Evolutionary conservation across 2,888 invertebrate species (phyloP), one percentile per base, ranked within the genome.

Genomic region (Trissoscelio sp.): DNA sequence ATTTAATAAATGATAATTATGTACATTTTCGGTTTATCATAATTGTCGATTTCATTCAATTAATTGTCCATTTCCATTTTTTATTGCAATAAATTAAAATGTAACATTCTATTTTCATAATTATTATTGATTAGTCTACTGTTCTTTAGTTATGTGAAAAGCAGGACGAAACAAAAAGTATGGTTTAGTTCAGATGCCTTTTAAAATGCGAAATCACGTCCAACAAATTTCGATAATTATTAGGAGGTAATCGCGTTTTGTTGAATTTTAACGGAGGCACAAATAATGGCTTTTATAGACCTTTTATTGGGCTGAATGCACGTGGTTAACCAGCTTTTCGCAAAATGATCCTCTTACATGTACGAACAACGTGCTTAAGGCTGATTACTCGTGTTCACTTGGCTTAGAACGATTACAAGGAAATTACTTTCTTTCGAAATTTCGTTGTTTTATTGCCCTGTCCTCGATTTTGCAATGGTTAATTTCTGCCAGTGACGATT

Each of bases 301-400:
- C 3, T 18, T 75, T 75, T 67, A 75, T 66, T 66, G 48, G 34
- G n/a, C 37, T 24, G 18, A 74, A 55, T 74, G 55, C 18, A 44
- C 34, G 7, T 31, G 55, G 24, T 74, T 74, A 60, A 64, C 73
- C 73, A 64, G 64, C 73, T 64, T 74, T 73, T 64, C 55, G 55
- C 12, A 64, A 73, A 74, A 74, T 74, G 64, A 74, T 74, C 64
- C 73, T 64, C 64, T 64, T 64, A 55, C 64, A 64, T 46, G 44
- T 55, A 44, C 48, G 60, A 60, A 72, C 73, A 64, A 66, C 74
- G 74, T 74, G 55, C 74, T 74, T 46, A 74, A 57, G 42, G 44
- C 44, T 74, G 64, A 74, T 74, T 74, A 74, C 74, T 64, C 64
- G 55, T 64, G 55, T 64, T 74, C 74, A 46, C 46, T 74, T 46